Base-by-base conservation (phyloP, 1,140 invertebrate genomes). In the Archivesica marissinica region DNA sequence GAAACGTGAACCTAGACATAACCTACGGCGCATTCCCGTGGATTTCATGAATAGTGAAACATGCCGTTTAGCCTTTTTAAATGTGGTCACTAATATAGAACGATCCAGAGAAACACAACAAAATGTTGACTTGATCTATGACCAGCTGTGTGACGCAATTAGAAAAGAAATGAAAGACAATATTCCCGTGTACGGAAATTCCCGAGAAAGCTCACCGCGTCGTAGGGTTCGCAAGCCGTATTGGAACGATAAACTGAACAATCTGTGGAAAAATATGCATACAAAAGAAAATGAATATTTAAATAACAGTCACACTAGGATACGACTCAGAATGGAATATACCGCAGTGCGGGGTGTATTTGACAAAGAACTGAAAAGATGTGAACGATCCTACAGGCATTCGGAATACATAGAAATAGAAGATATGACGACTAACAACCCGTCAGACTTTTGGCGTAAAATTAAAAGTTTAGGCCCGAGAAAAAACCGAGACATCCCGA, bases 401-500 rank as follows among this genome's bases (percentile, higher is more conserved):
- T 44, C 59, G 17, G 11, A 30, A 35, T 33, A 33, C 25, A 39
- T 33, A 13, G 61, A 84, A 23, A 88, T 85, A 15, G 87, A 87
- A 38, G 35, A 66, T 23, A 56, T 88, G 66, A 33, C 35, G 13
- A 87, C 61, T 0, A 82, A 44, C 4, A 66, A 87, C 44, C 86
- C 88, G 9, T 77, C 54, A 25, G 81, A 87, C 28, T 88, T 88
- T 39, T 88, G 88, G 86, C 59, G 64, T 0, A 75, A 87, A 23
- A 86, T 89, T 4, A 41, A 78, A 47, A 54, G 70, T 1, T 50
- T 89, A 0, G 88, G 88, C 0, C 88, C 86, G 7, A 78, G 23
- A 47, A 84, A 66, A 35, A 11, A 66, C 0, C 54, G 23, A 20
- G 2, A 11, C 0, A 66, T 85, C 0, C 80, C 85, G 7, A 66